These are phyloP conservation scores for Delichon dasypus DNA, from an alignment of 2,797 vertebrate species.

Conservation along the genomic window DNA sequence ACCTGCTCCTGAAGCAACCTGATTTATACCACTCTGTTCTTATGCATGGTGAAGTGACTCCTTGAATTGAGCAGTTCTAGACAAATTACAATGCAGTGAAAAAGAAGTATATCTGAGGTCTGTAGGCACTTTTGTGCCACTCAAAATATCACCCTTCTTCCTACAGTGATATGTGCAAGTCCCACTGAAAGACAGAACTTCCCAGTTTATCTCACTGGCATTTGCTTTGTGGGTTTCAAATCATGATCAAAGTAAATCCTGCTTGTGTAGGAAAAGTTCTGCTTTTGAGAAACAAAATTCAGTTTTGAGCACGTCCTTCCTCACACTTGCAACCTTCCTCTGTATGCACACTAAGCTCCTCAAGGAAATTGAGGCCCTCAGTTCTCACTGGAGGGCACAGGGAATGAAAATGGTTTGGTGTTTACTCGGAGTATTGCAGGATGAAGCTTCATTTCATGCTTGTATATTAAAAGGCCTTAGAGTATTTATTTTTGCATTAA, in stretches of 20 bases:
- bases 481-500: conserved; percentile 40
- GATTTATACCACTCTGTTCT: neutral
- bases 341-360: neutral
- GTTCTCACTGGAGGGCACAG: neutral
- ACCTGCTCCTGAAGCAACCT: neutral
- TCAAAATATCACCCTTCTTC: neutral
- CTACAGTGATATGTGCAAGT: neutral
- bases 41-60: neutral
- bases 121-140: neutral
- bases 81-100: neutral
- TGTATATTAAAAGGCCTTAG: neutral
- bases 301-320: neutral
- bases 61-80: neutral
- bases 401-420: neutral
- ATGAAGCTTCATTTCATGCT: neutral
- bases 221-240: neutral
- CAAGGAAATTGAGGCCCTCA: neutral
- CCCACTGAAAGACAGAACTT: neutral
- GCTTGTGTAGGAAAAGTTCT: neutral
- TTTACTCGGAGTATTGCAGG: neutral
- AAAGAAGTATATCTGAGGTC: neutral
- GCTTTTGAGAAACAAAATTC: neutral
- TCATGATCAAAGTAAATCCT: neutral
- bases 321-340: neutral
- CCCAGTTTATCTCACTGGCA: neutral